Evolutionary conservation across 2,797 vertebrate species (phyloP), one percentile per base, ranked within the genome.

Genomic region (Malurus leucopterus): DNA sequence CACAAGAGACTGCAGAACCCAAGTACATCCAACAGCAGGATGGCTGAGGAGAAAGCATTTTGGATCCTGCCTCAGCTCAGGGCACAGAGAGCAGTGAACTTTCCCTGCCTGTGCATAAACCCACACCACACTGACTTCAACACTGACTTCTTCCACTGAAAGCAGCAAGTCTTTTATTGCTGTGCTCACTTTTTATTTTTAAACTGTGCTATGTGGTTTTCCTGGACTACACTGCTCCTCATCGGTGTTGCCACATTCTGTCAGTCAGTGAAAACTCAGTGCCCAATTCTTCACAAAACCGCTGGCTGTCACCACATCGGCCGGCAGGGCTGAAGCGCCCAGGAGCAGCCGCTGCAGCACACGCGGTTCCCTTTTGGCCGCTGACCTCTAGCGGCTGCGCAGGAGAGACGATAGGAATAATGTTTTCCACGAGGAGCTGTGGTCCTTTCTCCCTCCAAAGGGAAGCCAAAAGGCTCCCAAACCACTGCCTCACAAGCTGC

Each of bases 341-440:
- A 3, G 22, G 7, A 19, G 38, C 2, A 0, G 15, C 23, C 6
- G 69, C 44, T 1, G 6, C 70, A 26, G 46, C 36, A 9, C 22
- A 15, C 0, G 0, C 75, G 0, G 32, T 51, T 92, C 41, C 68
- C 62, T 71, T 64, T 44, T 1, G 40, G 65, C 38, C 69, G 58
- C 15, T 85, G 95, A 88, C 93, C 88, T 90, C 92, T 91, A 94
- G 88, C 22, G 92, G 92, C 3, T 89, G 44, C 9, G 18, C 14
- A 5, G 1, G 23, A 38, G 2, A 16, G 13, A 29, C 27, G 22
- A 17, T 10, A 22, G 8, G 4, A 57, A 22, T 43, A 13, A 1
- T 0, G 17, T 0, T 6, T 27, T 10, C 36, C 59, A 2, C 0
- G 14, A 64, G n/a, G 26, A 64, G 3, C n/a, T 4, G 44, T 0